Conservation (phyloP, 92 coral and sea anemone species). For the Palythoa caribaeorum region DNA sequence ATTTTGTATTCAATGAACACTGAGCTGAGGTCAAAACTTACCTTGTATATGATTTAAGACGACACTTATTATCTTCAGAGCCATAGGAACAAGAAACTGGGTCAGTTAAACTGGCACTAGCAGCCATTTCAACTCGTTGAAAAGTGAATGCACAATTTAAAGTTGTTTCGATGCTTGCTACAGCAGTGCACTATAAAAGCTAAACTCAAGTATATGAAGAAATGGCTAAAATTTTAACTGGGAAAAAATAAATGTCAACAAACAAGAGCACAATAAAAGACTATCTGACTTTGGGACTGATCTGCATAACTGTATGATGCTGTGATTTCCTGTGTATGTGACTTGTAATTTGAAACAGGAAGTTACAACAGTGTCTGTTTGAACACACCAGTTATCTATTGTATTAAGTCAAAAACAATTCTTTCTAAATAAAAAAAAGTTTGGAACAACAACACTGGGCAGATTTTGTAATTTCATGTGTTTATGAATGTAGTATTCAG, state of each 20-base stretch:
- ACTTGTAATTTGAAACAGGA: constrained; percentile 34
- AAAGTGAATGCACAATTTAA: background rate
- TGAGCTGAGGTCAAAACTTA: constrained; percentile 34
- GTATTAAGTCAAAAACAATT: constrained; percentile 15
- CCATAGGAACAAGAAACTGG: constrained; percentile 43
- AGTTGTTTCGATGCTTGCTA: constrained; percentile 22
- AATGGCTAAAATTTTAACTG: constrained; percentile 22
- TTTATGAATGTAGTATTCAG: constrained; percentile 5
- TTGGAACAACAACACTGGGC: constrained; percentile 5
- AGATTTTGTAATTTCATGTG: constrained; percentile 12
- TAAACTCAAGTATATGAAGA: constrained; percentile 2
- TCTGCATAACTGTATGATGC: constrained; percentile 29
- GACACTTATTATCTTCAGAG: constrained; percentile 42
- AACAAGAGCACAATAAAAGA: constrained; percentile 35
- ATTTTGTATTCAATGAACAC: constrained; percentile 25
- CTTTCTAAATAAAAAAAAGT: constrained; percentile 8
- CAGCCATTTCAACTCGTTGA: constrained; percentile 31
- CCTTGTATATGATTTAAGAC: constrained; percentile 41
- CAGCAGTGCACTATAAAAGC: constrained; percentile 25
- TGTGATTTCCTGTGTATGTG: constrained; percentile 33
- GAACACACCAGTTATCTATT: constrained; percentile 24
- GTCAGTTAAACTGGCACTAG: constrained; percentile 27
- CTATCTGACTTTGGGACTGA: constrained; percentile 37
- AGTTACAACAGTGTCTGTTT: constrained; percentile 28
- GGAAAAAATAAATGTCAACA: constrained; percentile 22